Percentiles rank a stretch among this genome's conserved stretches.
phyloP scores from a whole-genome alignment of 1,140 invertebrate species.

The Chymomyza costata region DNA sequence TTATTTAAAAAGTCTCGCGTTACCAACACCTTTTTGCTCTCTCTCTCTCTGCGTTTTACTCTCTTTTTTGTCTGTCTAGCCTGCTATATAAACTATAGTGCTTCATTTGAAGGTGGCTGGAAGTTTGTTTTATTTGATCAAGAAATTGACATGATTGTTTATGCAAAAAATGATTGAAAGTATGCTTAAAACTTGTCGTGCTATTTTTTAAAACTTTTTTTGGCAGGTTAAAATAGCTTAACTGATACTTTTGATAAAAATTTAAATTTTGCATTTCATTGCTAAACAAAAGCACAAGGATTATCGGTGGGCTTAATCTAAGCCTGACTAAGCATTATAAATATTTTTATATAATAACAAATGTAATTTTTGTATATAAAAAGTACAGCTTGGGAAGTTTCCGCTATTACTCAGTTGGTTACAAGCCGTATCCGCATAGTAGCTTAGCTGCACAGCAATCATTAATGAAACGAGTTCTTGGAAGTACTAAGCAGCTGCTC shows the following conservation, averaged over 20 bases:
- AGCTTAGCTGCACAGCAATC: slow-evolving; percentile 11
- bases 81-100: slow-evolving; percentile 34
- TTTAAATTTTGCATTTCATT: no score
- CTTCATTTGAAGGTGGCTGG: slow-evolving; percentile 31
- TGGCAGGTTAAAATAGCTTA: no score
- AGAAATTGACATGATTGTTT: slow-evolving; percentile 66
- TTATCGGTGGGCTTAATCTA: slow-evolving; percentile 20
- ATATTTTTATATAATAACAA: not conserved
- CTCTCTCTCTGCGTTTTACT: slow-evolving; percentile 20
- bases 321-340: slow-evolving; percentile 8
- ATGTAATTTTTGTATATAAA: not conserved
- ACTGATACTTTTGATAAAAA: no score
- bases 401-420: no score
- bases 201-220: no score
- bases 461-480: slow-evolving; percentile 37
- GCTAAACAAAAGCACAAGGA: slow-evolving; percentile 18
- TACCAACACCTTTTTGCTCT: slow-evolving; percentile 22
- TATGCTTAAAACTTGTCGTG: no score
- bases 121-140: slow-evolving; percentile 67
- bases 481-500: slow-evolving; percentile 9
- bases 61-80: slow-evolving; percentile 50
- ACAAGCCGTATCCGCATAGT: no score
- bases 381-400: not conserved
- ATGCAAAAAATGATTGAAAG: slow-evolving; percentile 34
- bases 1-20: slow-evolving; percentile 56